Conservation (phyloP, 2,113 vertebrate genomes). For the Mohoua ochrocephala region DNA sequence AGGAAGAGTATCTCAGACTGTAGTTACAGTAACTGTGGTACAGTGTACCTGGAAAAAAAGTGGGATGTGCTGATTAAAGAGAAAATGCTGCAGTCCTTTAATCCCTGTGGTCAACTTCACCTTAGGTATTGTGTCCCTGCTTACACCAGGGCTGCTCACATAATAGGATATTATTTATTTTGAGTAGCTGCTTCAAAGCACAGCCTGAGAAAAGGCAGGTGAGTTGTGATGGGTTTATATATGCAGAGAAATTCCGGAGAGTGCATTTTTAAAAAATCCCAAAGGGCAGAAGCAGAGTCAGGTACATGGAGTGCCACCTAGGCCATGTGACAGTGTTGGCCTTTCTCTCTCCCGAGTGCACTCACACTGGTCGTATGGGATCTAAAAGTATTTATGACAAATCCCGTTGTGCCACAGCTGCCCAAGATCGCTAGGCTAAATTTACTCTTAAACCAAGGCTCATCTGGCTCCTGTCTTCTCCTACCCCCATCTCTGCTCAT, state of each 20-base stretch:
- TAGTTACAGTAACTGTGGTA: not conserved
- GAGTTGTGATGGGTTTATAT: not conserved
- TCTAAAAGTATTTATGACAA: not conserved
- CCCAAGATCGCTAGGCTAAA: not conserved
- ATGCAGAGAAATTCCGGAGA: not conserved
- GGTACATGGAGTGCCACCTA: not conserved
- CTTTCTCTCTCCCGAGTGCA: not conserved
- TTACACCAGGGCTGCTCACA: not conserved
- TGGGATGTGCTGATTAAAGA: not conserved
- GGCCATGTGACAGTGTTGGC: accelerated
- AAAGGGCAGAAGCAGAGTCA: not conserved
- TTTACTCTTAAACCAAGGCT: not conserved
- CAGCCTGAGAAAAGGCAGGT: not conserved
- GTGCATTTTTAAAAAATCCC: not conserved
- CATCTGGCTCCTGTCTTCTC: not conserved
- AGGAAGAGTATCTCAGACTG: not conserved
- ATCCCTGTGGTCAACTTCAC: not conserved
- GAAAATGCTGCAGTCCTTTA: not conserved
- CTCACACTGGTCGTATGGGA: accelerated
- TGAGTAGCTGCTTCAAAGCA: not conserved
- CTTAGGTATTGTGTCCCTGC: not conserved
- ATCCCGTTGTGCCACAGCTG: not conserved
- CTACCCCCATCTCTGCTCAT: not conserved
- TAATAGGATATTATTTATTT: not conserved
- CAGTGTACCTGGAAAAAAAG: not conserved